Conservation (phyloP, 2,888 invertebrate genomes). For the Octodonta nipae region DNA sequence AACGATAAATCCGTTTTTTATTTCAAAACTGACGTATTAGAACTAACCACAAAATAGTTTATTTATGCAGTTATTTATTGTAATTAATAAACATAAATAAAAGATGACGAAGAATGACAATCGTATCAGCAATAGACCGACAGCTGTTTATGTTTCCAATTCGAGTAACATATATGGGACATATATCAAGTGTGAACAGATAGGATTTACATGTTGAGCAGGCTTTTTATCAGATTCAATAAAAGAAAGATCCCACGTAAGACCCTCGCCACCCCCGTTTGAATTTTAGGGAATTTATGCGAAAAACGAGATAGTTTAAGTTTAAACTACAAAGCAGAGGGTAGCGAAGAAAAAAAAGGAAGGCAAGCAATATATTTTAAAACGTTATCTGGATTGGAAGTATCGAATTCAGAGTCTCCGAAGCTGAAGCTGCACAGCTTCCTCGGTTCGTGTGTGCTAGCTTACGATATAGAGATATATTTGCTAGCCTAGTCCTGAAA, state of each 20-base stretch:
- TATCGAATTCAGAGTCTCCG: slow-evolving; percentile 20
- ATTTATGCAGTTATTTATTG: too few relatives aligned
- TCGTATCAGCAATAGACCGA: too few relatives aligned
- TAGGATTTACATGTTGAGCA: too few relatives aligned
- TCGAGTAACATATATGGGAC: too few relatives aligned
- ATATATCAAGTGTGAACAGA: too few relatives aligned
- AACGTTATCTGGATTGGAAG: slow-evolving; percentile 31
- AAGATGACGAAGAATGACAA: too few relatives aligned
- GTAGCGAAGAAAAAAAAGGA: slow-evolving; percentile 26
- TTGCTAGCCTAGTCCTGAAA: slow-evolving; percentile 28
- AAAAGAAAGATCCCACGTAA: slow-evolving; percentile 1
- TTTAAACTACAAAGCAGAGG: slow-evolving; percentile 22
- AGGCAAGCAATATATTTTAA: slow-evolving; percentile 34
- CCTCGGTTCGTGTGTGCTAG: slow-evolving; percentile 10
- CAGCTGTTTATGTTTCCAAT: too few relatives aligned
- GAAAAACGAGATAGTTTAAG: slow-evolving; percentile 26
- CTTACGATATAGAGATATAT: slow-evolving; percentile 21
- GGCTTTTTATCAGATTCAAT: too few relatives aligned
- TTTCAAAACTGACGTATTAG: too few relatives aligned
- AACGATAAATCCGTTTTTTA: too few relatives aligned
- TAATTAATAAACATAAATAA: too few relatives aligned
- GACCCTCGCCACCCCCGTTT: slow-evolving; percentile 21
- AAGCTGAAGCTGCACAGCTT: neutral
- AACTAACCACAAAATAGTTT: too few relatives aligned
- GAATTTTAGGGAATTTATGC: slow-evolving; percentile 26